phyloP scores from a whole-genome alignment of 2,888 invertebrate genomes.

The Parascotia fuliginaria region DNA sequence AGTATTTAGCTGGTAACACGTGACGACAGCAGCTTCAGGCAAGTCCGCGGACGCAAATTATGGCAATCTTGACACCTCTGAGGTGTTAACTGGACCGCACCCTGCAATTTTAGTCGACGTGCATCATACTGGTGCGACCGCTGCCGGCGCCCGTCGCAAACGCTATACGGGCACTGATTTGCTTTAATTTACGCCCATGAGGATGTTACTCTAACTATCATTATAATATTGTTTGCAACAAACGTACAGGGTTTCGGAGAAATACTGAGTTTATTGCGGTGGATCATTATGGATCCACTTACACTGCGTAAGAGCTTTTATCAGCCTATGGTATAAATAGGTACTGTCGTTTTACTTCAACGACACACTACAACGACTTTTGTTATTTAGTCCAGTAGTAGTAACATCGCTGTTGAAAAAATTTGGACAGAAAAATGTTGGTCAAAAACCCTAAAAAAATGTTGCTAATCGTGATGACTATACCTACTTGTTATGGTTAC shows the following conservation, averaged over 20 bases:
- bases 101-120: slow-evolving; percentile 78
- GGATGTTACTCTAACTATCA: slow-evolving; percentile 31
- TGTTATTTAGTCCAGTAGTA: too few species aligned
- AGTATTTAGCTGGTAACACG: slow-evolving; percentile 79
- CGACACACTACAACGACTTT: too few species aligned
- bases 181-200: slow-evolving; percentile 56
- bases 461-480: too few species aligned
- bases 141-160: slow-evolving; percentile 30
- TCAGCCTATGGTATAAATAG: too few species aligned
- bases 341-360: too few species aligned
- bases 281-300: not conserved
- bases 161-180: slow-evolving; percentile 58
- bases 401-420: too few species aligned
- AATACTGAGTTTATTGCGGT: not conserved
- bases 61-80: slow-evolving; percentile 84
- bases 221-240: slow-evolving; percentile 25
- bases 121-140: slow-evolving; percentile 40
- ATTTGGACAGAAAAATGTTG: too few species aligned
- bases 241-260: not conserved
- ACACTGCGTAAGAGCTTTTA: too few species aligned
- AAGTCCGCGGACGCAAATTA: slow-evolving; percentile 77
- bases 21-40: slow-evolving; percentile 82
- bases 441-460: too few species aligned
- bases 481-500: too few species aligned
- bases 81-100: slow-evolving; percentile 82